Evolutionary conservation across 2,888 invertebrate genomes (phyloP).

Genomic region (Miltochrista miniata): DNA sequence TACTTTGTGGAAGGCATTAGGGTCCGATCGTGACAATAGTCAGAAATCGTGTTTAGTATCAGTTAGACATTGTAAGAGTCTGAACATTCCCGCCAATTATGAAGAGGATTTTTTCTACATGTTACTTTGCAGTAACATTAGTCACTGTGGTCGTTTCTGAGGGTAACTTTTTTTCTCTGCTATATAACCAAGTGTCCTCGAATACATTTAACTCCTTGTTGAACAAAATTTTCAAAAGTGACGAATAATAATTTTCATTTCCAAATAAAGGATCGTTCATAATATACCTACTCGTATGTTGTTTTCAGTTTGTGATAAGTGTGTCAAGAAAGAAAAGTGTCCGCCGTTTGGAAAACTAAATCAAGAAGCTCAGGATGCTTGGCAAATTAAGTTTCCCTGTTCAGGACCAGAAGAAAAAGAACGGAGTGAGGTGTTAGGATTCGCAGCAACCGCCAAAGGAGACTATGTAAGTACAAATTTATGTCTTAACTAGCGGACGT

Average conservation of each 20-base stretch:
- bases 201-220: slow-evolving; percentile 3
- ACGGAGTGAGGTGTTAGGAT: slow-evolving; percentile 37
- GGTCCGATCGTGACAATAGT: slow-evolving; percentile 22
- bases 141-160: slow-evolving; percentile 10
- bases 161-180: slow-evolving; percentile 22
- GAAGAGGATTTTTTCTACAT: slow-evolving; percentile 16
- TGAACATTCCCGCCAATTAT: slow-evolving; percentile 14
- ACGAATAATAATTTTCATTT: too few relatives aligned
- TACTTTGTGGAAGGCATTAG: slow-evolving; percentile 24
- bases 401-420: slow-evolving; percentile 23
- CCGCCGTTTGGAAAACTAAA: slow-evolving; percentile 45
- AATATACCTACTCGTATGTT: too few relatives aligned
- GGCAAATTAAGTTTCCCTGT: slow-evolving; percentile 54
- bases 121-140: slow-evolving; percentile 18
- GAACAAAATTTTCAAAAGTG: slow-evolving; percentile 7
- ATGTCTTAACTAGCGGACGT: too few relatives aligned
- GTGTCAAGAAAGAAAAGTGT: slow-evolving; percentile 54
- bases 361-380: slow-evolving; percentile 49
- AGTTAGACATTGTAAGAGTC: slow-evolving; percentile 3
- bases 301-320: slow-evolving; percentile 59
- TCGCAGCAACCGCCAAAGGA: slow-evolving; percentile 46
- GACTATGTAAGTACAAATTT: slow-evolving; percentile 50
- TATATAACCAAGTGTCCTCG: slow-evolving; percentile 6
- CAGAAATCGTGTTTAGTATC: slow-evolving; percentile 22
- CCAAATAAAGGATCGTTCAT: too few relatives aligned